Evolutionary conservation across 2,113 vertebrate genomes (phyloP), one percentile per base, ranked within the genome.

Genomic region (Gymnocephalus cernua): DNA sequence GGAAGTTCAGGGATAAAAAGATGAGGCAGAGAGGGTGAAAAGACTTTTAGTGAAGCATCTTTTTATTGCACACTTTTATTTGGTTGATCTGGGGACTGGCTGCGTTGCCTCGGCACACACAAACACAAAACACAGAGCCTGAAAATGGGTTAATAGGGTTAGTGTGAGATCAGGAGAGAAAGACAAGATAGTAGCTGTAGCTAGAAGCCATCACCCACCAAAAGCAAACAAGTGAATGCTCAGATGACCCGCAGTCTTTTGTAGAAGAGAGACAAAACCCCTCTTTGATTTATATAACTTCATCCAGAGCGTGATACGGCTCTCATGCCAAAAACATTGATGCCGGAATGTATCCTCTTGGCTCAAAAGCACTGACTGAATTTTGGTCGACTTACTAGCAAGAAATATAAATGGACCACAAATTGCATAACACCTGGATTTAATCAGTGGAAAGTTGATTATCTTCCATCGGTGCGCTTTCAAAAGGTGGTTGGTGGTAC

Each of bases 391-490:
- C 44, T 38, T n/a, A 56, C n/a, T 63, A 59, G 56, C 41, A 0
- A 61, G 50, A 45, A 79, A 67, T 63, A 66, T 25, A 74, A 82
- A 71, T 59, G 66, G 62, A 89, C 63, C 56, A 56, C 47, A 13
- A 57, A 77, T 3, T 53, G 70, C 8, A 15, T 83, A 78, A 86
- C 84, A 86, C 56, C 58, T 35, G 35, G 65, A 75, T 84, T 80
- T 76, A 87, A 90, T 91, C 69, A 78, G 77, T 0, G 65, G 74
- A 86, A 82, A 84, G 80, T 79, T 77, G 53, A 88, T 87, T 77
- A 79, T 77, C 66, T 84, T 11, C 66, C 56, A 41, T 7, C 61
- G 66, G 75, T 25, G 25, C 18, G 27, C 32, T 23, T 51, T 71
- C 18, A 78, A 44, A 68, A 35, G 69, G 69, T 3, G 18, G 35